A percentile compares a stretch with the other conserved stretches of the same genome.
Evolutionary conservation across 2,113 vertebrate genomes (phyloP).

Genomic region (Camelus dromedarius): DNA sequence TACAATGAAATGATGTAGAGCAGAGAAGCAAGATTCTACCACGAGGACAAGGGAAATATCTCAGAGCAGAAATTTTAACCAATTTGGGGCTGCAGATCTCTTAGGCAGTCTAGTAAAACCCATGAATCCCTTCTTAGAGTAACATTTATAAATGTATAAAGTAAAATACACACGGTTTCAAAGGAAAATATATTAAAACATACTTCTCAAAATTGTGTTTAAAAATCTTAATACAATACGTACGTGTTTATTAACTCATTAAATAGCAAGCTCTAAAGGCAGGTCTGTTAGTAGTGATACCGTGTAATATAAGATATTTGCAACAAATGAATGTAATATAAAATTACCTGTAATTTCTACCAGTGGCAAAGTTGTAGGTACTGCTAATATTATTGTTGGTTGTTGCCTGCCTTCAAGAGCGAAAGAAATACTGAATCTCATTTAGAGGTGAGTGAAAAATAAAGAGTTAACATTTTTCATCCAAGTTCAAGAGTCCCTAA

Average conservation of each 20-base stretch:
- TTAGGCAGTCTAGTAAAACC: background rate
- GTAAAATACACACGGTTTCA: background rate
- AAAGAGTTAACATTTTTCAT: constrained; percentile 8
- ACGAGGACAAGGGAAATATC: background rate
- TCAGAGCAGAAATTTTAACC: background rate
- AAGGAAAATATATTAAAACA: background rate
- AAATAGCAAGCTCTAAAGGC: background rate
- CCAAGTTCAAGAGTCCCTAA: constrained; percentile 2
- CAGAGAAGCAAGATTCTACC: background rate
- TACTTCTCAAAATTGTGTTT: background rate
- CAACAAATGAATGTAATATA: background rate
- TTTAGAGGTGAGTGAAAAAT: background rate
- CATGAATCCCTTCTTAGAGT: background rate
- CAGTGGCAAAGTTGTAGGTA: background rate
- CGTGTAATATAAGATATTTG: background rate
- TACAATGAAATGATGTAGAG: background rate
- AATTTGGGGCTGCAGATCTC: background rate
- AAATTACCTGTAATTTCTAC: background rate
- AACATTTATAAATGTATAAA: background rate
- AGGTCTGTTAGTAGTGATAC: background rate
- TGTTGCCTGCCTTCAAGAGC: background rate
- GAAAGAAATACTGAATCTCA: constrained; percentile 23
- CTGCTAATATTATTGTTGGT: background rate
- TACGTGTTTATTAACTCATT: background rate
- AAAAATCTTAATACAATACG: background rate